Base-by-base conservation (phyloP, 53 echinoderm and acorn worm species). In the Zoroaster sp. region DNA sequence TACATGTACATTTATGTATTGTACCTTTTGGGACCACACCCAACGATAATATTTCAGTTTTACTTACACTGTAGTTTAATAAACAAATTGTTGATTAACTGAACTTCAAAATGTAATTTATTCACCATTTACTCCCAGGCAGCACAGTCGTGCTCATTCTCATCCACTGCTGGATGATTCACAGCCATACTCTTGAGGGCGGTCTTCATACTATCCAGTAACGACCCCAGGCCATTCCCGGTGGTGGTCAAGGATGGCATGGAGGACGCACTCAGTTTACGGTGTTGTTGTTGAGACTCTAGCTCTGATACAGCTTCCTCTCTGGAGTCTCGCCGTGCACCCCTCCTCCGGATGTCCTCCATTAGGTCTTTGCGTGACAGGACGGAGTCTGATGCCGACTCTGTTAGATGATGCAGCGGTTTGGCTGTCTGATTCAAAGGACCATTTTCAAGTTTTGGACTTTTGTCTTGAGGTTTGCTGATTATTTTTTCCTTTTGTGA, bases 131-230 rank as follows among this genome's bases (percentile, higher is more conserved):
- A 85, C 33, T 85, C 85, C 85, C 85, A 85, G 6, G 52, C 82
- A 74, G 40, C 51, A n/a, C 85, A 35, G 40, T 86, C 90, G 3
- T 82, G 72, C 15, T 90, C 91, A 32, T 82, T 46, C 25, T 90
- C 90, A 13, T 92, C 88, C 15, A 10, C 69, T 1, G 68, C 54
- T 10, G 66, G 18, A 63, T 47, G 63, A 30, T 82, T 75, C 43
- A 88, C 66, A 30, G 42, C 49, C 70, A 85, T 85, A 35, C 71
- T 85, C 70, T 85, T 85, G 72, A 85, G 85, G 70, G 92, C 87
- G 5, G 75, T 86, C 49, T 83, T 80, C 78, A 91, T 93, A 40
- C 91, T 93, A 39, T 91, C 90, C 75, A 90, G 87, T 5, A 93
- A 43, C 31, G 92, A 87, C 2, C 95, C 95, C 14, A 91, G 90